Base-by-base conservation (phyloP, 2,888 invertebrate genomes). In the Pimpla rufipes region DNA sequence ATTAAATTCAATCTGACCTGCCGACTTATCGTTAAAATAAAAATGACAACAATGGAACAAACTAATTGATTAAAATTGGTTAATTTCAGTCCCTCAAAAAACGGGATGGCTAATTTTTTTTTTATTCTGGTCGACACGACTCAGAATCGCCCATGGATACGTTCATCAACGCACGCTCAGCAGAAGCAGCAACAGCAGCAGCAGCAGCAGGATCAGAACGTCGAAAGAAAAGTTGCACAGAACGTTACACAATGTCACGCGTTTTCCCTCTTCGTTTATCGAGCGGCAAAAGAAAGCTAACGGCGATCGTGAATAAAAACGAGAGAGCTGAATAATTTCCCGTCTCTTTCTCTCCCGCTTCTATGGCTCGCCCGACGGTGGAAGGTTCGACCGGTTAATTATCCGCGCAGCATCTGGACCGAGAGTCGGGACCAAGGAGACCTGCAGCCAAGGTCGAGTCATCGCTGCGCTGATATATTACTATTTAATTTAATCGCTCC, bases 171-270 rank as follows among this genome's bases (percentile, higher is more conserved):
- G 55, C 70, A 13, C 29, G 29, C 29, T 29, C 55, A 57, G 21
- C 23, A 47, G 18, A 45, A n/a, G 55, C 35, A 47, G 50, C 66
- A 76, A 29, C 66, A 59, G 37, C 55, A 57, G 21, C 23, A 47
- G 18, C 55, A 21, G 55, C 35, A 45, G 47, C 68, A 78, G 47
- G 74, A 64, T 57, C 73, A n/a, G 78, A 71, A 23, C 6, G 21
- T 59, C 57, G 64, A 79, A 79, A 74, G 74, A 74, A 82, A 78
- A 82, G 59, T 68, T 55, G 52, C 62, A 35, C 75, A 75, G 73
- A 42, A 29, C 35, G 50, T 83, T 83, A 79, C 55, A 79, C 82
- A 83, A 83, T 77, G 73, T 64, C 79, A 52, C 35, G 62, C 66
- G 73, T 79, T 83, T 79, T 79, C 62, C 73, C 73, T 83, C 67